phyloP scores from a whole-genome alignment of 1,140 invertebrate species.

The Mamestra configurata region DNA sequence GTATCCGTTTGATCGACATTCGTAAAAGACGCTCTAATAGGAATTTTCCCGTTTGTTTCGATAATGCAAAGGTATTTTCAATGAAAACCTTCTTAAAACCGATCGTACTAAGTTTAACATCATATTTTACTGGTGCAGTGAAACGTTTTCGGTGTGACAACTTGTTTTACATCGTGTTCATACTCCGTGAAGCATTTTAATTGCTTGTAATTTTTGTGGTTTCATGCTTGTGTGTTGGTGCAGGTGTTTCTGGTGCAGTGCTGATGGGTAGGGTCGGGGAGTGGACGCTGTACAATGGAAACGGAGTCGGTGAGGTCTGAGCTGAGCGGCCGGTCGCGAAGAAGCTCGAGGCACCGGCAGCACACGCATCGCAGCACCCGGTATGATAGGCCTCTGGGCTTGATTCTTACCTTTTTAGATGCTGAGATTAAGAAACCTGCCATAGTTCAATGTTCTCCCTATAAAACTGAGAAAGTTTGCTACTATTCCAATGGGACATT shows the following conservation, averaged over 20 bases:
- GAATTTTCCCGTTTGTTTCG: slow-evolving; percentile 74
- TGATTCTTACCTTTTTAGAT: background rate
- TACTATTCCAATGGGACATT: slow-evolving; percentile 41
- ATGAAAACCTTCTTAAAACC: slow-evolving; percentile 37
- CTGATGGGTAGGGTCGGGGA: slow-evolving; percentile 75
- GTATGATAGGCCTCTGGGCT: slow-evolving; percentile 67
- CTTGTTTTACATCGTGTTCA: slow-evolving; percentile 61
- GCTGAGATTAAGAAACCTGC: background rate
- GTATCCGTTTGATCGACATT: slow-evolving; percentile 73
- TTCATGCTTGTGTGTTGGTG: slow-evolving; percentile 73
- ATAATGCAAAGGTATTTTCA: slow-evolving; percentile 77
- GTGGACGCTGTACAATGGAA: slow-evolving; percentile 85
- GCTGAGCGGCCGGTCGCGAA: slow-evolving; percentile 89
- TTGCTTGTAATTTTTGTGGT: slow-evolving; percentile 77
- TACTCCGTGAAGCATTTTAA: slow-evolving; percentile 80
- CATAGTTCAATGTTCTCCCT: background rate
- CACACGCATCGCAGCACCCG: slow-evolving; percentile 89
- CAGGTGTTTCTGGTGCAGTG: slow-evolving; percentile 69
- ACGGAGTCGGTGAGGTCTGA: slow-evolving; percentile 90
- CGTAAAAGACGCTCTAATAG: slow-evolving; percentile 77
- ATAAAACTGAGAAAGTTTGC: slow-evolving; percentile 49
- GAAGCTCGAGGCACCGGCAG: slow-evolving; percentile 89
- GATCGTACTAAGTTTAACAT: background rate
- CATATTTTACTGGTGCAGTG: background rate
- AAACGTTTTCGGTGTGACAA: slow-evolving; percentile 57